phyloP scores from a whole-genome alignment of 2,797 vertebrate genomes.

The Rhinichthys osculus region DNA sequence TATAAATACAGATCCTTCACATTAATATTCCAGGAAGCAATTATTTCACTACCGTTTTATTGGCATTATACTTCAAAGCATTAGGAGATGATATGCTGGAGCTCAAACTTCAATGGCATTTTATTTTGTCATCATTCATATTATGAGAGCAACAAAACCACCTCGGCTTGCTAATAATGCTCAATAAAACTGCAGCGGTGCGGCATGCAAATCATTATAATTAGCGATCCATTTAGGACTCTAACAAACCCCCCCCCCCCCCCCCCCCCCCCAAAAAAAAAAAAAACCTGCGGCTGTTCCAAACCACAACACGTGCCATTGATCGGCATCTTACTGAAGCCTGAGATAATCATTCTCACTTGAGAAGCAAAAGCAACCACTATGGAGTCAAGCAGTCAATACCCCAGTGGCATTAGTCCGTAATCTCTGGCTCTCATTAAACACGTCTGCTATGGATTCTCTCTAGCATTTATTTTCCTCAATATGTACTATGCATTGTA shows the following conservation, averaged over 20 bases:
- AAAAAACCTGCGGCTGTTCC: neutral
- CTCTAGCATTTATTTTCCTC: neutral
- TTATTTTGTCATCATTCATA: constrained; percentile 22
- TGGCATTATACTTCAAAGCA: constrained; percentile 15
- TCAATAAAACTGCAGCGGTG: constrained; percentile 28
- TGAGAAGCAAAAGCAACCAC: constrained; percentile 31
- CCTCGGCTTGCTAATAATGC: constrained; percentile 28
- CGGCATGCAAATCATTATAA: constrained; percentile 15
- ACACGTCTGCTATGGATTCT: constrained; percentile 64
- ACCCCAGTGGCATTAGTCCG: constrained; percentile 60
- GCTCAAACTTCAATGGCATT: neutral
- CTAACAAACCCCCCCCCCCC: too few species aligned
- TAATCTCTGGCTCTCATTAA: constrained; percentile 74
- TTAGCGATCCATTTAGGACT: constrained; percentile 12
- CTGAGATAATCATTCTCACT: constrained; percentile 38
- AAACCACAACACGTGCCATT: constrained; percentile 39
- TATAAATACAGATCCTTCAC: constrained; percentile 37
- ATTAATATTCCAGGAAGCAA: constrained; percentile 25
- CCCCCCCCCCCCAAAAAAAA: too few species aligned
- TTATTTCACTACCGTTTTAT: constrained; percentile 10
- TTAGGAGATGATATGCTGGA: constrained; percentile 23
- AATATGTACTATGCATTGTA: neutral
- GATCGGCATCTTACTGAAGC: constrained; percentile 31
- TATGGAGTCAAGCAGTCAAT: constrained; percentile 42
- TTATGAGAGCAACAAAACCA: constrained; percentile 29